Percentiles rank a stretch among this genome's conserved stretches.
Conservation (phyloP, 2,888 invertebrate species). For the Cantharis lateralis region DNA sequence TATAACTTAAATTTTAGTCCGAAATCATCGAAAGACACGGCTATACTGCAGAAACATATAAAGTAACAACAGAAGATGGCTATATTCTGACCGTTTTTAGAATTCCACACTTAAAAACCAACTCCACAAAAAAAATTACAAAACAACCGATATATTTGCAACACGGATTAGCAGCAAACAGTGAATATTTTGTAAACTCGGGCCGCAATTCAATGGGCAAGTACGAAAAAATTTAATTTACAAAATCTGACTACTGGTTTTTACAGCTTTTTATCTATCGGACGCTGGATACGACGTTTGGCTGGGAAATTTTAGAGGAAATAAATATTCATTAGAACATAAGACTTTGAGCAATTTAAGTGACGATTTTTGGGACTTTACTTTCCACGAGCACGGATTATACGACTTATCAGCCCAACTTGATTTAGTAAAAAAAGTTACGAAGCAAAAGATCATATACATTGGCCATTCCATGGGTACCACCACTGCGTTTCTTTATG, state of each 20-base stretch:
- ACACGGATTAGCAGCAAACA: constrained; percentile 37
- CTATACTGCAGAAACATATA: constrained; percentile 46
- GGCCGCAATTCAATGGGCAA: constrained; percentile 30
- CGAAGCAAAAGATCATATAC: constrained; percentile 60
- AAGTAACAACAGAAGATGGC: constrained; percentile 46
- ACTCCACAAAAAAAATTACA: background rate
- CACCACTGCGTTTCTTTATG: constrained; percentile 68
- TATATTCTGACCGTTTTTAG: constrained; percentile 45
- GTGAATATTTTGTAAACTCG: constrained; percentile 17
- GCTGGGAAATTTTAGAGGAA: constrained; percentile 53
- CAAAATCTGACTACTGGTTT: background rate
- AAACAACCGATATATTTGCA: constrained; percentile 49
- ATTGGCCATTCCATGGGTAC: constrained; percentile 88
- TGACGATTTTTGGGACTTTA: constrained; percentile 16
- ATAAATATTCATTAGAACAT: constrained; percentile 35
- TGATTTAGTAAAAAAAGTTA: constrained; percentile 25
- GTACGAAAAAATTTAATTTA: background rate
- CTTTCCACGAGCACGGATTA: constrained; percentile 33
- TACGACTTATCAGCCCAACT: constrained; percentile 32
- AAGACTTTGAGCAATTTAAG: background rate
- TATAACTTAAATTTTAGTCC: constrained; percentile 47
- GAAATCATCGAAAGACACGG: constrained; percentile 45
- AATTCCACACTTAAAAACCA: constrained; percentile 40
- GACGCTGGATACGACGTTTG: constrained; percentile 58
- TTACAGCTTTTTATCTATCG: constrained; percentile 50